These are phyloP conservation scores for Zygaena filipendulae DNA, from an alignment of 2,888 invertebrate species.

Conservation along the genomic window DNA sequence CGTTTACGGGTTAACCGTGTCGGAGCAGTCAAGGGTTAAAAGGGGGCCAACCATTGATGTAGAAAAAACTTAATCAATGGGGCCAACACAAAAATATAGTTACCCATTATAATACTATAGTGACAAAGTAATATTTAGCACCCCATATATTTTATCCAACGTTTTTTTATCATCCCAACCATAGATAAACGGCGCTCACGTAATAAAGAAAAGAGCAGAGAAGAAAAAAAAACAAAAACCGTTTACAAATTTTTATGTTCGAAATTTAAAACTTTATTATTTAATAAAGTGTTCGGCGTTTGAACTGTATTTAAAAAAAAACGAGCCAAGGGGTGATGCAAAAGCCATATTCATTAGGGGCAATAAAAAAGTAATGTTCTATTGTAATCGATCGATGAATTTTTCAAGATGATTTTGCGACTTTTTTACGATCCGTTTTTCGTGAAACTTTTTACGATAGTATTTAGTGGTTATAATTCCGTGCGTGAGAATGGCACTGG, in stretches of 20 bases:
- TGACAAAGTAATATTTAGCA: constrained; percentile 42
- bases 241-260: constrained; percentile 62
- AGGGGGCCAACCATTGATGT: too few relatives aligned
- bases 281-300: constrained; percentile 46
- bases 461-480: constrained; percentile 28
- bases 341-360: constrained; percentile 53
- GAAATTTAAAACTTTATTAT: constrained; percentile 49
- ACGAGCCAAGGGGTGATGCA: constrained; percentile 26
- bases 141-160: too few relatives aligned
- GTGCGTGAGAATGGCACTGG: constrained; percentile 50
- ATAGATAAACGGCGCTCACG: too few relatives aligned
- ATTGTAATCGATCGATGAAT: constrained; percentile 58
- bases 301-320: constrained; percentile 23
- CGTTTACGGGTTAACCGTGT: constrained; percentile 32
- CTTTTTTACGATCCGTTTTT: constrained; percentile 54
- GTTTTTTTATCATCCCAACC: too few relatives aligned
- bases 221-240: constrained; percentile 32
- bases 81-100: constrained; percentile 53
- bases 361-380: constrained; percentile 57
- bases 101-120: too few relatives aligned
- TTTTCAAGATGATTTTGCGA: constrained; percentile 57
- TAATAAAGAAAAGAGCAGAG: constrained; percentile 20
- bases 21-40: constrained; percentile 33
- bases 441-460: constrained; percentile 40
- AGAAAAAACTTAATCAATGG: too few relatives aligned